A percentile compares a stretch with the other conserved stretches of the same genome.
phyloP scores from a whole-genome alignment of 2,888 invertebrate genomes.

The Acanthosepion lycidas region DNA sequence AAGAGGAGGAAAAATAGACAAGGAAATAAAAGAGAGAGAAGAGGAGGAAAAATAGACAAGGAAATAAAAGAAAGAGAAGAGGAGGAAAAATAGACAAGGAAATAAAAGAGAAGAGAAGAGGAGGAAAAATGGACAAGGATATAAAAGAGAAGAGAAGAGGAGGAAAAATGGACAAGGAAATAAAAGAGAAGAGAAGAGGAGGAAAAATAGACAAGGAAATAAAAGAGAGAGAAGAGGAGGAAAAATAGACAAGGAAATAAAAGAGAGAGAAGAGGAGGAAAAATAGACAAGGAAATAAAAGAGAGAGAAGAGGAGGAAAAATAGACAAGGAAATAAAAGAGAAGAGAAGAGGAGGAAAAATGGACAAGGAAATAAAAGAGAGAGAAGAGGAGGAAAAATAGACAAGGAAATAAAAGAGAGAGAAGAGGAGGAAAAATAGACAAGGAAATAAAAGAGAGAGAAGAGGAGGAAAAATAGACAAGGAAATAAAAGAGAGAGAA shows the following conservation, averaged over 20 bases:
- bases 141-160: not conserved
- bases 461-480: too few relatives aligned
- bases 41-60: not conserved
- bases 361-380: not conserved
- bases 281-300: not conserved
- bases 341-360: not conserved
- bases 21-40: not conserved
- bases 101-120: not conserved
- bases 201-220: not conserved
- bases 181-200: not conserved
- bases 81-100: not conserved
- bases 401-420: too few relatives aligned
- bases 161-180: not conserved
- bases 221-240: not conserved
- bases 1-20: not conserved
- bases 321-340: not conserved
- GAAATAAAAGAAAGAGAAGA: not conserved
- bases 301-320: too few relatives aligned
- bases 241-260: not conserved
- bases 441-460: too few relatives aligned
- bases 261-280: not conserved
- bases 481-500: too few relatives aligned
- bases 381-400: not conserved
- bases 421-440: too few relatives aligned
- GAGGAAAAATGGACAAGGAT: not conserved